Evolutionary conservation across 2,888 invertebrate genomes (phyloP), one percentile per base, ranked within the genome.

Genomic region (Andrena chrysosceles): DNA sequence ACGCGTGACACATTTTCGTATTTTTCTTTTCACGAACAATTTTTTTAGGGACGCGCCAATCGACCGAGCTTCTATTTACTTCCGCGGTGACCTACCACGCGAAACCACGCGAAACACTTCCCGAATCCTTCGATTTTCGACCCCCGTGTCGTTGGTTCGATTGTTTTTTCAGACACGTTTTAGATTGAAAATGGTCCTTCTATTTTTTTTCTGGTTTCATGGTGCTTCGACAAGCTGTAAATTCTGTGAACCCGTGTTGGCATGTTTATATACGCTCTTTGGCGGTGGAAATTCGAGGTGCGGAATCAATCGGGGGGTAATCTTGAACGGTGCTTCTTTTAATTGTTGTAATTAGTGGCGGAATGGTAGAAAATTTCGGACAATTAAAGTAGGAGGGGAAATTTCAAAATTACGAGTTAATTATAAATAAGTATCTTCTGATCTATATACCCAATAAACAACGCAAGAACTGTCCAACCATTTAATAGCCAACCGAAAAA

Each of bases 141-240:
- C 16, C 20, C n/a, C 54, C 8, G 20, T 54, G 23, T 10, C 23
- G 26, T 8, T 35, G 33, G 56, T 35, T 52, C 35, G 54, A 35
- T 56, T 35, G 23, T 69, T 56, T 69, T 54, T 56, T 35, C 23
- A 23, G 31, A 69, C 54, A 56, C 68, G 68, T 33, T 69, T 69
- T 35, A 23, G 54, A 7, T 23, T 23, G 33, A 49, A 56, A 54
- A 8, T 23, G 10, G 54, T 23, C 1, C 8, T 2, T 23, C 10
- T 20, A 3, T 23, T 20, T 31, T 56, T 54, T 56, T 35, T 54
- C 33, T 13, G 35, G 54, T 10, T 54, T 54, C 54, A 54, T 23
- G 26, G 54, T 23, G 4, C 26, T 2, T 3, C 54, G 8, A 23
- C 54, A 23, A 20, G 20, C 23, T 54, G 54, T 54, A 54, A 54